Evolutionary conservation across 2,888 invertebrate genomes (phyloP).

Genomic region (Caenorhabditis afra): DNA sequence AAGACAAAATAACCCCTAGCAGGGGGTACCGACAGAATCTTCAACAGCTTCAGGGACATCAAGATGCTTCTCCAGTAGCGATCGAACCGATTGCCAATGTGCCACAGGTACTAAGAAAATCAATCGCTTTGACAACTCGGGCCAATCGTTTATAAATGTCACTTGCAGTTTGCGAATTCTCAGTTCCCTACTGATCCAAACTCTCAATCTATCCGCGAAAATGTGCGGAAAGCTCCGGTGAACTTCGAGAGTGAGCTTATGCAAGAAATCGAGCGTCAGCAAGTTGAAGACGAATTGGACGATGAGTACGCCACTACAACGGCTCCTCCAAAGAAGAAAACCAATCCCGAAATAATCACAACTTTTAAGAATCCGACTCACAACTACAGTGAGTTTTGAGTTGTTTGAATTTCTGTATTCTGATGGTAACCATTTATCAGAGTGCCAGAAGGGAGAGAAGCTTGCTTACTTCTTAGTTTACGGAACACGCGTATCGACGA

Average conservation of each 20-base stretch:
- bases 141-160: no score
- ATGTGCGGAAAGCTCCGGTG: conserved; percentile 46
- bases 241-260: conserved; percentile 41
- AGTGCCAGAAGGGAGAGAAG: conserved; percentile 60
- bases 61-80: not conserved
- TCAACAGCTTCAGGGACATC: conserved; percentile 15
- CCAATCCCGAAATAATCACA: conserved; percentile 31
- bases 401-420: no score
- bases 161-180: conserved; percentile 47
- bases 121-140: no score
- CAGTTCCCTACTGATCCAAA: conserved; percentile 36
- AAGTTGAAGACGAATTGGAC: conserved; percentile 42
- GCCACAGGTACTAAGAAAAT: no score
- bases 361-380: conserved; percentile 53
- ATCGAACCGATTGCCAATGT: conserved; percentile 24
- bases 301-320: conserved; percentile 45
- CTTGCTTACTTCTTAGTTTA: conserved; percentile 67
- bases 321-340: conserved; percentile 26
- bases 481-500: conserved; percentile 56
- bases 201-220: conserved; percentile 16
- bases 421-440: conserved; percentile 54
- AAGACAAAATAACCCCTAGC: conserved; percentile 50
- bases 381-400: conserved; percentile 53
- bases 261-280: conserved; percentile 46
- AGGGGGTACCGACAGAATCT: conserved; percentile 58